These are phyloP conservation scores for Plectrocnemia conspersa DNA, from an alignment of 1,140 invertebrate species.

Conservation along the genomic window DNA sequence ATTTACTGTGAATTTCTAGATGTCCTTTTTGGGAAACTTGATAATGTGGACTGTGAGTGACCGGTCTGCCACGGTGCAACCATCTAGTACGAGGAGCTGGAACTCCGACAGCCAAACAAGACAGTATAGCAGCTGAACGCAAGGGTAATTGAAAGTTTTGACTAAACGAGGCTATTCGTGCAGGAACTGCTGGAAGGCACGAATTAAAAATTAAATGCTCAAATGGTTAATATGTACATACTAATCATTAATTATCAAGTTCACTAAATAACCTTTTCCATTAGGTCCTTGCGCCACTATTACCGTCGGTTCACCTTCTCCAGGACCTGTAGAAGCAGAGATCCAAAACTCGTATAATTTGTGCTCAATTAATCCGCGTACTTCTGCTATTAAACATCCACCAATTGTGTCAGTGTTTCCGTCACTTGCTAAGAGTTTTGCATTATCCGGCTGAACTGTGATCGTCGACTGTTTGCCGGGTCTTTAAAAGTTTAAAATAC, in stretches of 20 bases:
- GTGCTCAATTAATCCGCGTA: slow-evolving; percentile 62
- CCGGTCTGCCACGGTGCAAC: slow-evolving; percentile 54
- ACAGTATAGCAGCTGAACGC: slow-evolving; percentile 54
- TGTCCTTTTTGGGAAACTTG: slow-evolving; percentile 58
- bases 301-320: slow-evolving; percentile 68
- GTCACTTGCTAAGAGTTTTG: slow-evolving; percentile 6
- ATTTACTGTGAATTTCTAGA: slow-evolving; percentile 55
- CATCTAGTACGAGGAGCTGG: slow-evolving; percentile 58
- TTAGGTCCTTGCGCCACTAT: slow-evolving; percentile 65
- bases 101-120: slow-evolving; percentile 59
- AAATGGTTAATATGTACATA: slow-evolving; percentile 25
- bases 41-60: slow-evolving; percentile 58
- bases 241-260: neutral
- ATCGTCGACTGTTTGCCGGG: slow-evolving; percentile 29
- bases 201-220: slow-evolving; percentile 34
- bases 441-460: slow-evolving; percentile 25
- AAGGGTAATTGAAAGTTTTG: slow-evolving; percentile 55
- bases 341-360: slow-evolving; percentile 83
- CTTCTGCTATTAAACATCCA: slow-evolving; percentile 49
- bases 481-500: slow-evolving; percentile 12
- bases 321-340: slow-evolving; percentile 71
- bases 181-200: slow-evolving; percentile 52
- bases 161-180: slow-evolving; percentile 63
- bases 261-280: slow-evolving; percentile 53
- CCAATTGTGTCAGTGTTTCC: slow-evolving; percentile 11